phyloP scores from a whole-genome alignment of 2,888 invertebrate species.

The Euplagia quadripunctaria region DNA sequence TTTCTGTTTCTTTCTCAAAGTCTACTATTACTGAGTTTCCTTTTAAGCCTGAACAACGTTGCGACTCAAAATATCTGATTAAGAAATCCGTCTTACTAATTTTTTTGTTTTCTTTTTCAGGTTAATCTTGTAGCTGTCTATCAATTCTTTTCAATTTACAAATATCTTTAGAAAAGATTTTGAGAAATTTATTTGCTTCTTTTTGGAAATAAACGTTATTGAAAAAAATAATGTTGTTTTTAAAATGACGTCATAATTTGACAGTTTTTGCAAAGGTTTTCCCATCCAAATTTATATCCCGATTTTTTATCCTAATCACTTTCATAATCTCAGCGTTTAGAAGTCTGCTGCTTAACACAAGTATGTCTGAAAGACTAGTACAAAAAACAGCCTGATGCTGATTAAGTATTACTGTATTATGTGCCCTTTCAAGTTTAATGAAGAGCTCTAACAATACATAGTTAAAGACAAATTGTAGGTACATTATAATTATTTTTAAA shows the following conservation, averaged over 20 bases:
- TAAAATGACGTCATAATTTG: neutral
- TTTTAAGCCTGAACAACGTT: neutral
- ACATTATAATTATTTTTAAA: no score
- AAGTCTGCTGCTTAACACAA: neutral
- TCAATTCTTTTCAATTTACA: neutral
- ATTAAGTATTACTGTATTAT: neutral
- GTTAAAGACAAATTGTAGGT: no score
- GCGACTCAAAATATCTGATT: neutral
- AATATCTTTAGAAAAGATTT: neutral
- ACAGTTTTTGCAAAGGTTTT: neutral
- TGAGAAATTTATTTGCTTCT: neutral
- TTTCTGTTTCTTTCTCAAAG: no score
- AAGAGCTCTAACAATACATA: no score
- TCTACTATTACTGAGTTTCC: neutral
- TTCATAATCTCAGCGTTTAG: neutral
- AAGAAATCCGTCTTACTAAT: neutral
- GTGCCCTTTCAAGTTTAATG: no score
- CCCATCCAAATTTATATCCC: neutral
- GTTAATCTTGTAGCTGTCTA: neutral
- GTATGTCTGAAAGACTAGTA: neutral
- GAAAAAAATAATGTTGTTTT: neutral
- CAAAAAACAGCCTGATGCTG: neutral
- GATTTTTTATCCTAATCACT: neutral
- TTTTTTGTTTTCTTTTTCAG: slow-evolving; percentile 13
- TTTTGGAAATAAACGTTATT: neutral